Conservation (phyloP, 2,888 invertebrate genomes). For the Smittia aterrima region DNA sequence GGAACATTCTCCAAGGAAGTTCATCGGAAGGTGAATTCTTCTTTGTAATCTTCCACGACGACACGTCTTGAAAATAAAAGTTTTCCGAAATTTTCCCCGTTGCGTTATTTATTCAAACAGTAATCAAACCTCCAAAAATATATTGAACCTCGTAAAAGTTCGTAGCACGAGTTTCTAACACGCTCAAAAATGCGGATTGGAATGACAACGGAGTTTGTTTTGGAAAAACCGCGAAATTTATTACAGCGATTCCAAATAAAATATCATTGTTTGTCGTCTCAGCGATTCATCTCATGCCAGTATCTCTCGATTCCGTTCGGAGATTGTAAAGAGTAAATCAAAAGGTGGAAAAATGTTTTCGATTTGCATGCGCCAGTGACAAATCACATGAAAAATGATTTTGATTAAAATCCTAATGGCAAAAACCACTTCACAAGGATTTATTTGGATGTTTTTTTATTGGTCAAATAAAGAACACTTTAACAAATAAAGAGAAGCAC, state of each 20-base stretch:
- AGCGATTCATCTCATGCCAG: conserved; percentile 7
- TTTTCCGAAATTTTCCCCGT: too few relatives aligned
- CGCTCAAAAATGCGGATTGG: too few relatives aligned
- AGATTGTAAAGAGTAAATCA: not conserved
- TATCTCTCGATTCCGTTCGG: not conserved
- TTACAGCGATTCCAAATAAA: conserved; percentile 28
- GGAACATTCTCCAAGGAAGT: too few relatives aligned
- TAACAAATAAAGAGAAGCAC: too few relatives aligned
- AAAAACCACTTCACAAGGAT: not conserved
- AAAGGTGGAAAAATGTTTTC: conserved; percentile 1
- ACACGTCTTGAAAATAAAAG: too few relatives aligned
- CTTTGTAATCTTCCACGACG: too few relatives aligned
- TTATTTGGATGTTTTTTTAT: not conserved
- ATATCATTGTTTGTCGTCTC: conserved; percentile 15
- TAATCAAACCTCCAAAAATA: not conserved
- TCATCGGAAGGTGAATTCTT: too few relatives aligned
- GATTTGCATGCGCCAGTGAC: not conserved
- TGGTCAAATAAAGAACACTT: too few relatives aligned
- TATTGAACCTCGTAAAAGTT: not conserved
- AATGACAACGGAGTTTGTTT: too few relatives aligned
- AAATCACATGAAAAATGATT: not conserved
- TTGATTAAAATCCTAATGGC: not conserved
- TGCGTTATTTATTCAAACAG: too few relatives aligned
- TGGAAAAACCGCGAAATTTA: conserved; percentile 18
- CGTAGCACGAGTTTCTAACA: not conserved